Conservation (phyloP, 2,113 vertebrate genomes). For the Pitta sordida region DNA sequence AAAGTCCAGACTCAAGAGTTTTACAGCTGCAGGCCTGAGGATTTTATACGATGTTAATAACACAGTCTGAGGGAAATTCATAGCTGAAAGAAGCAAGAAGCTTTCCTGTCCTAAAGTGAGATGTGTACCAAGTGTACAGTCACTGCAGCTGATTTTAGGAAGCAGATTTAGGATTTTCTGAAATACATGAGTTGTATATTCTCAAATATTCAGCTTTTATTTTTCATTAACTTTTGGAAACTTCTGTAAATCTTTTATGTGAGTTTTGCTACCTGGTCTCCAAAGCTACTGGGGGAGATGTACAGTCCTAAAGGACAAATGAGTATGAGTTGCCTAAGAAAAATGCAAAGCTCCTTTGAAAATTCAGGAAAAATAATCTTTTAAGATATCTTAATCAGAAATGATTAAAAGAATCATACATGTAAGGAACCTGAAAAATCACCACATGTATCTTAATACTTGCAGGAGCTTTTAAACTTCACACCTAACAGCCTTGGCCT, state of each 20-base stretch:
- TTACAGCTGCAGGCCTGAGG: not conserved
- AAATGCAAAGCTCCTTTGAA: not conserved
- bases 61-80: not conserved
- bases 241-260: not conserved
- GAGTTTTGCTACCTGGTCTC: not conserved
- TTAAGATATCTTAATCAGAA: not conserved
- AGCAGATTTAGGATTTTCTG: not conserved
- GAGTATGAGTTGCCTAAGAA: not conserved
- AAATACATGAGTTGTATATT: not conserved
- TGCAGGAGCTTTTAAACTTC: not conserved
- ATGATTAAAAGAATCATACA: not conserved
- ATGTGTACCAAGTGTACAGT: not conserved
- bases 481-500: not conserved
- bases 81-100: not conserved
- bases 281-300: not conserved
- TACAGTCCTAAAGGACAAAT: not conserved
- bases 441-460: not conserved
- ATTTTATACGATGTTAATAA: not conserved
- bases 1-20: not conserved
- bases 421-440: not conserved
- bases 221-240: not conserved
- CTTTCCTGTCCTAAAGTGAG: not conserved
- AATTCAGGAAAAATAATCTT: constrained; percentile 20
- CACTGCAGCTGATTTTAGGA: not conserved
- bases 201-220: not conserved